These are phyloP conservation scores for Dryas iulia DNA, from an alignment of 1,140 invertebrate genomes.

Conservation along the genomic window DNA sequence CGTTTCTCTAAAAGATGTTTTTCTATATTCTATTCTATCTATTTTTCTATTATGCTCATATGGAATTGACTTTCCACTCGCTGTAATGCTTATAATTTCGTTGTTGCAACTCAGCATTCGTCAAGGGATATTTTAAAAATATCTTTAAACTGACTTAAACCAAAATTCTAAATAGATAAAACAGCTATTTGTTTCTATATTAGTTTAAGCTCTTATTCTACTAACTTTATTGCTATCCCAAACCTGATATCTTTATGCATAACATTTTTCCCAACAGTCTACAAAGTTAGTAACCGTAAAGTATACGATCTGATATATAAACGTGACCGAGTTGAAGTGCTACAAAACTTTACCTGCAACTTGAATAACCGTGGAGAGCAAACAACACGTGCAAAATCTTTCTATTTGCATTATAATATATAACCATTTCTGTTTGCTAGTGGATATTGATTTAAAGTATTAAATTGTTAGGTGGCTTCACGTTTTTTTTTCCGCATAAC, in stretches of 20 bases:
- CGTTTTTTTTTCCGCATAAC: too few relatives aligned
- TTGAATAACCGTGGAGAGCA: constrained; percentile 9
- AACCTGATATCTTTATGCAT: neutral
- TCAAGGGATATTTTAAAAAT: too few relatives aligned
- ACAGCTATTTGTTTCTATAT: too few relatives aligned
- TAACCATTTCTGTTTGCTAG: neutral
- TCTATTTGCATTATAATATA: neutral
- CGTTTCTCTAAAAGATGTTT: too few relatives aligned
- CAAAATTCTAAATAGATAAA: too few relatives aligned
- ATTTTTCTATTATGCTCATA: too few relatives aligned
- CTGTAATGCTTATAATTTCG: too few relatives aligned
- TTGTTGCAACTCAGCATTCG: too few relatives aligned
- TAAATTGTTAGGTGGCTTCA: neutral
- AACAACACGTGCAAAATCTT: constrained; percentile 4
- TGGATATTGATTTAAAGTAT: neutral
- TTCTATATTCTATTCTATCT: too few relatives aligned
- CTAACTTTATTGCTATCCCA: neutral
- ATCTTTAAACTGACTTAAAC: too few relatives aligned
- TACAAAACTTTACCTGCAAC: constrained; percentile 15
- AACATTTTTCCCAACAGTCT: neutral
- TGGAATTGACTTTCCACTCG: too few relatives aligned
- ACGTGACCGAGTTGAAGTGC: constrained; percentile 22
- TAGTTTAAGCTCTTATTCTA: too few relatives aligned
- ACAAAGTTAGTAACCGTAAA: constrained; percentile 16
- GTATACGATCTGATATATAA: constrained; percentile 21